phyloP scores from a whole-genome alignment of 2,113 vertebrate genomes.

The Sciurus niger region DNA sequence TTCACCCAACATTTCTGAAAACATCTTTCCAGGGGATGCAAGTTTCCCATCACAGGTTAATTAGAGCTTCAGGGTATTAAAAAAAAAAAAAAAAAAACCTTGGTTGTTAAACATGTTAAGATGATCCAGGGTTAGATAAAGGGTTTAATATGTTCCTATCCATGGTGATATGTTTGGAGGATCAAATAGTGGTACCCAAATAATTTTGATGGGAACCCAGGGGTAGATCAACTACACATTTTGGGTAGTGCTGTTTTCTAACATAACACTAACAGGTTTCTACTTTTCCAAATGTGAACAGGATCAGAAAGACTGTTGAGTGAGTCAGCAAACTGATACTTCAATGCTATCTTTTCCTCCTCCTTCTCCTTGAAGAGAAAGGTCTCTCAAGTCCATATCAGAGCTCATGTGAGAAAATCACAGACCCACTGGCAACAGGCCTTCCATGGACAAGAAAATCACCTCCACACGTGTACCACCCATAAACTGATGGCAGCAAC shows the following conservation, averaged over 20 bases:
- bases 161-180: not conserved
- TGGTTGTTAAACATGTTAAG: not conserved
- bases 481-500: not conserved
- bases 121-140: not conserved
- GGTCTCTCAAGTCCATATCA: constrained; percentile 26
- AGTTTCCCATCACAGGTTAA: not conserved
- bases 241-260: not conserved
- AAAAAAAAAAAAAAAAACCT: not conserved
- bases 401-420: not conserved
- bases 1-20: not conserved
- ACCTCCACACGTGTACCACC: not conserved
- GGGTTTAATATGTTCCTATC: not conserved
- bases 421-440: not conserved
- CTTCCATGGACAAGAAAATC: not conserved
- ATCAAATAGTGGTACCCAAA: constrained; percentile 21
- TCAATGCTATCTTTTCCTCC: not conserved
- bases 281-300: not conserved
- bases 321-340: not conserved
- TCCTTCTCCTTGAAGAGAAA: not conserved
- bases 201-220: not conserved
- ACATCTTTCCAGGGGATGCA: constrained; percentile 12
- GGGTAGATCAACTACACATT: not conserved
- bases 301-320: not conserved
- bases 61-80: constrained; percentile 26
- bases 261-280: not conserved